Evolutionary conservation across 1,140 invertebrate species (phyloP), one percentile per base, ranked within the genome.

Genomic region (Hermetia illucens): DNA sequence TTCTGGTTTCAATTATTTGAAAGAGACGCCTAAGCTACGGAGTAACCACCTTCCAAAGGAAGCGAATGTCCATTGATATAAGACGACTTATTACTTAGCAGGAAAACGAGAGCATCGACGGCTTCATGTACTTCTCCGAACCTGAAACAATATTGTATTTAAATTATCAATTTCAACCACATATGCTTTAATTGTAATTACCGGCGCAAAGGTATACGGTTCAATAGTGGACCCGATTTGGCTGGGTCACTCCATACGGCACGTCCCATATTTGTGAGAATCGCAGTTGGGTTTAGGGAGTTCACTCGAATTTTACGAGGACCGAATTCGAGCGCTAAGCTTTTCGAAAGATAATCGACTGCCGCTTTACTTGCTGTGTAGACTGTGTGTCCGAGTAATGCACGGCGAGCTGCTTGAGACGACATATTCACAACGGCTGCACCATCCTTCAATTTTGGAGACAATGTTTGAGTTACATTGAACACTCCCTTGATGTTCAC

Each of bases 361-460:
- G 73, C 74, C 12, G 64, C 74, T 54, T 78, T 78, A 2, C 71
- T 68, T 1, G 71, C 58, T 53, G 74, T 74, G 51, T 90, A 90
- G 18, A 76, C 66, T 2, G 76, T 48, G 55, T 89, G 85, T 46
- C 82, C 72, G 33, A 62, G 51, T 1, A 90, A 46, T 9, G 79
- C 84, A 27, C 65, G 68, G 49, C 71, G 49, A 2, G 70, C 64
- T 51, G 75, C 79, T 57, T 82, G 75, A 16, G 84, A 89, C 1
- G 87, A 91, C 20, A 91, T 53, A 53, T 92, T 90, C 0, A 92
- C 87, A 46, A 92, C 88, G 21, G 74, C 65, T 25, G 87, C 86
- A 34, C 68, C 64, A 31, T 55, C 60, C 50, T 77, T 75, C 18
- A 73, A 66, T 30, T 72, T 69, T 71, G 4, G 75, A 75, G 21